These are phyloP conservation scores for Hypotaenidia okinawae DNA, from an alignment of 2,797 vertebrate genomes.

Conservation along the genomic window DNA sequence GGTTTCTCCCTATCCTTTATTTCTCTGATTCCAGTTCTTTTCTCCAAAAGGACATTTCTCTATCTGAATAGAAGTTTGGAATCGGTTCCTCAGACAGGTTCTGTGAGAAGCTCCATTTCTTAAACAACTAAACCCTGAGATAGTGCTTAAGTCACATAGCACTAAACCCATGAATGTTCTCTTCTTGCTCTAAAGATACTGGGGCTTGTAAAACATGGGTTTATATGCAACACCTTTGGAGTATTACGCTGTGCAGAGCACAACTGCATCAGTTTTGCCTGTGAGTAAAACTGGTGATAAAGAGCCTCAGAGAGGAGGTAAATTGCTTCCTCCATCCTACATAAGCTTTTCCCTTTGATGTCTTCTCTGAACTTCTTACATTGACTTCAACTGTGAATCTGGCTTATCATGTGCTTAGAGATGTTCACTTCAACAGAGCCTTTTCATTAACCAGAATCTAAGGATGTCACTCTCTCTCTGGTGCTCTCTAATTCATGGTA, in stretches of 20 bases:
- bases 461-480: not conserved
- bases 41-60: not conserved
- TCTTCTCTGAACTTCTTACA: not conserved
- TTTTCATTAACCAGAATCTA: not conserved
- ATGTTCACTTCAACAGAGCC: not conserved
- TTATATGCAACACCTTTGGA: not conserved
- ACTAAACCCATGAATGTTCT: not conserved
- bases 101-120: fast-evolving
- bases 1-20: not conserved
- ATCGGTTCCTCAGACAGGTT: not conserved
- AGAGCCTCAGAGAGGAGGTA: not conserved
- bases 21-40: not conserved
- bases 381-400: not conserved
- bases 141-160: not conserved
- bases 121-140: not conserved
- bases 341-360: not conserved
- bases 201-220: not conserved
- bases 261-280: not conserved
- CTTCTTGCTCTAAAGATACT: not conserved
- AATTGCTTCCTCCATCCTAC: not conserved
- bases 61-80: not conserved
- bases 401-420: not conserved
- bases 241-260: not conserved
- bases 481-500: not conserved
- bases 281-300: not conserved